Conservation (phyloP, 2,888 invertebrate genomes). For the Hylaea fasciaria region DNA sequence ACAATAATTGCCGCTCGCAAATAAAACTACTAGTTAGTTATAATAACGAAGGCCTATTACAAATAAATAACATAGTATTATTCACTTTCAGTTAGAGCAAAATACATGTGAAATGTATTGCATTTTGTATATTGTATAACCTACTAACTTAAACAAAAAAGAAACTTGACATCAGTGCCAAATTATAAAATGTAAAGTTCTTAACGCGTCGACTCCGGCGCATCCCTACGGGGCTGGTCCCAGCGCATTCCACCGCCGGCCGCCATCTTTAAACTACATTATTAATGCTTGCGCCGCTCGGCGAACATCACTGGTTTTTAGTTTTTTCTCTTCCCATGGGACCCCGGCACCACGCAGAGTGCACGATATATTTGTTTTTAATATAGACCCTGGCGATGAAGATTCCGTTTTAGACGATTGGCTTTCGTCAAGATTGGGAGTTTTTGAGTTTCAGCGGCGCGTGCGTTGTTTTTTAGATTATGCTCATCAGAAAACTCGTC, state of each 20-base stretch:
- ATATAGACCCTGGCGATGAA: constrained; percentile 66
- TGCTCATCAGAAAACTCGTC: neutral
- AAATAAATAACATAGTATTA: too few relatives aligned
- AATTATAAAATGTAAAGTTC: neutral
- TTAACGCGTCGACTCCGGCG: constrained; percentile 43
- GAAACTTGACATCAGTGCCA: neutral
- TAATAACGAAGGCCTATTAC: too few relatives aligned
- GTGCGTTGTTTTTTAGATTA: neutral
- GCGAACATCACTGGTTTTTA: constrained; percentile 58
- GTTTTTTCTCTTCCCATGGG: constrained; percentile 62
- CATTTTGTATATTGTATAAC: too few relatives aligned
- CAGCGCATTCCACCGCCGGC: constrained; percentile 68
- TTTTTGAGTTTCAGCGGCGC: neutral
- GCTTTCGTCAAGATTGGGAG: constrained; percentile 20
- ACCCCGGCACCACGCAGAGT: constrained; percentile 57
- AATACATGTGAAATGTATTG: too few relatives aligned
- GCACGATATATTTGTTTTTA: constrained; percentile 76
- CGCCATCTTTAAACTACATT: constrained; percentile 83
- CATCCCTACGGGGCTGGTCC: constrained; percentile 53
- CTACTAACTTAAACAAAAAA: too few relatives aligned
- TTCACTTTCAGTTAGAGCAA: too few relatives aligned
- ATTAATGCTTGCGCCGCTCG: constrained; percentile 73
- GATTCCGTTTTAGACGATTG: constrained; percentile 50
- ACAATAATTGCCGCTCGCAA: neutral
- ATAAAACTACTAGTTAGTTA: too few relatives aligned